These are phyloP conservation scores for Oryzias javanicus DNA, from an alignment of 2,113 vertebrate species.

Conservation along the genomic window DNA sequence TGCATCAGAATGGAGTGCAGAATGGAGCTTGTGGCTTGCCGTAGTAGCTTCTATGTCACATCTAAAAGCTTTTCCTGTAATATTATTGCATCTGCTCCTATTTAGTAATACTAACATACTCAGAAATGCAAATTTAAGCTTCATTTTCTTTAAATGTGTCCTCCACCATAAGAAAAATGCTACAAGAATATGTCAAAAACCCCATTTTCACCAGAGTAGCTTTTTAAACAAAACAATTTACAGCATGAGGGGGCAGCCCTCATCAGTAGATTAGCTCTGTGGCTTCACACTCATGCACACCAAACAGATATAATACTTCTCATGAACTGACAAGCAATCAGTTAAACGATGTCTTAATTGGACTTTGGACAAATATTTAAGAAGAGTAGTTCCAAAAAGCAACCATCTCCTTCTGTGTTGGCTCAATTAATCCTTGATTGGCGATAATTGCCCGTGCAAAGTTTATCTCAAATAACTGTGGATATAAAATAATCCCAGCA, in stretches of 20 bases:
- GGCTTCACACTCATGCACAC: not conserved
- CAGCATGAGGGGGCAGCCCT: not conserved
- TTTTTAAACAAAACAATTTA: too few species aligned
- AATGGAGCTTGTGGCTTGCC: too few species aligned
- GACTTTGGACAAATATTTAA: slow-evolving; percentile 49
- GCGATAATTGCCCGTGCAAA: slow-evolving; percentile 71
- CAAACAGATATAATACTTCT: not conserved
- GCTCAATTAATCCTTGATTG: slow-evolving; percentile 78
- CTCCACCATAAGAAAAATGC: too few species aligned
- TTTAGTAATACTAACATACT: too few species aligned
- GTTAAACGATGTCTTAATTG: slow-evolving; percentile 67
- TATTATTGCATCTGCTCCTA: too few species aligned
- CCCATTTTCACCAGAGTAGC: too few species aligned
- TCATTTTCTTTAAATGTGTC: too few species aligned
- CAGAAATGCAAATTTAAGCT: too few species aligned
- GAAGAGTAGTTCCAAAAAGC: slow-evolving; percentile 61
- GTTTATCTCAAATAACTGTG: slow-evolving; percentile 58
- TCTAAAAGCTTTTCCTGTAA: too few species aligned
- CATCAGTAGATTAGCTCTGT: slow-evolving; percentile 1
- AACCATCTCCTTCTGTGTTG: slow-evolving; percentile 66
- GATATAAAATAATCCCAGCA: slow-evolving; percentile 52
- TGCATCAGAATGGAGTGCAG: too few species aligned
- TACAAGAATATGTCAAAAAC: too few species aligned
- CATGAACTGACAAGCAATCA: slow-evolving; percentile 50
- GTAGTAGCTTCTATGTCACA: too few species aligned